phyloP scores from a whole-genome alignment of 2,797 vertebrate genomes.

The Malacoctenus gilli region DNA sequence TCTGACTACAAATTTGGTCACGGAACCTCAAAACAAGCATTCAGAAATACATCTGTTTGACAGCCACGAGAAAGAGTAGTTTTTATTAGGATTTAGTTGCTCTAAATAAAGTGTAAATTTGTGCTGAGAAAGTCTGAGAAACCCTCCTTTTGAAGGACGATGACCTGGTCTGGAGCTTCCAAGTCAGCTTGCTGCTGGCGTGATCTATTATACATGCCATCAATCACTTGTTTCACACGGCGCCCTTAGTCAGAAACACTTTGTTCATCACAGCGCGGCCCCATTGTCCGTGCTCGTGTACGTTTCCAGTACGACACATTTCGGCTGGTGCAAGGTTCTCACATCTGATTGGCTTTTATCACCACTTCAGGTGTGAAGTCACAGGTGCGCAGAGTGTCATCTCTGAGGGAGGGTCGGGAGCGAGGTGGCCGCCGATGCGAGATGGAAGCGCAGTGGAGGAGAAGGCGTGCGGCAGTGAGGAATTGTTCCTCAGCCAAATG shows the following conservation, averaged over 20 bases:
- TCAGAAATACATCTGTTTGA: too few relatives aligned
- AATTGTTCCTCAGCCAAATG: conserved; percentile 22
- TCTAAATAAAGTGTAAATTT: conserved; percentile 4
- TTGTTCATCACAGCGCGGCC: conserved; percentile 20
- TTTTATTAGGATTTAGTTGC: background rate
- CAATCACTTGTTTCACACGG: conserved; percentile 49
- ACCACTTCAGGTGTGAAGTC: conserved; percentile 63
- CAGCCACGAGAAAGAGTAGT: too few relatives aligned
- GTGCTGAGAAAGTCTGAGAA: conserved; percentile 10
- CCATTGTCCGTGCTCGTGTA: conserved; percentile 25
- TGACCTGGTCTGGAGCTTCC: conserved; percentile 21
- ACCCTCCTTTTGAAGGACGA: conserved; percentile 10
- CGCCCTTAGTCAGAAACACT: conserved; percentile 36
- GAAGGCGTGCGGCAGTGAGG: background rate
- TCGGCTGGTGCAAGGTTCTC: conserved; percentile 41
- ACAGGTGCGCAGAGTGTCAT: conserved; percentile 50
- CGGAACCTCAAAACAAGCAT: background rate
- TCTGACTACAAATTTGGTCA: conserved; percentile 28
- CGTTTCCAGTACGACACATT: conserved; percentile 18
- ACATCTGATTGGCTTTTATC: conserved; percentile 67
- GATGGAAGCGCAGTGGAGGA: background rate
- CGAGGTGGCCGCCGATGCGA: conserved; percentile 32
- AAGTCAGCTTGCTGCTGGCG: conserved; percentile 30
- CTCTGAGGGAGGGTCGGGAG: conserved; percentile 29
- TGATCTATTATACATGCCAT: conserved; percentile 43